Evolutionary conservation across 2,888 invertebrate genomes (phyloP), one percentile per base, ranked within the genome.

Genomic region (Watsonalla binaria): DNA sequence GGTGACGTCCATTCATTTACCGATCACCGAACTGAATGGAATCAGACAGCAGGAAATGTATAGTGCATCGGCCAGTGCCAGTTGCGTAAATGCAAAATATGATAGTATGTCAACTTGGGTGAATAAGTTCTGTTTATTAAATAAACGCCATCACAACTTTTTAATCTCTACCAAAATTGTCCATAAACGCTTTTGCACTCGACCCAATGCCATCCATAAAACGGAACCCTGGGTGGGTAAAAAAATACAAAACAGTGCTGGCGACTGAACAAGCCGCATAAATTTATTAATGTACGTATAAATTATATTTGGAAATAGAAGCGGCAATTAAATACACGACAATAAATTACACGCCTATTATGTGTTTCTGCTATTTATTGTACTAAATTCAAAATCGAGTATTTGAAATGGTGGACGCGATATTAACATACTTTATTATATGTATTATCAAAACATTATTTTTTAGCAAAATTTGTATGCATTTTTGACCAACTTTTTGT

Each of bases 1-100:
- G 76, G 82, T 74, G 81, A 76, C 82, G 79, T 77, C 84, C 87
- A 87, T 88, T 89, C 89, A 89, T 86, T 86, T 85, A 67, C 72
- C 73, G 74, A 81, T 83, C 76, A 75, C 76, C 62, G 74, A 78
- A 73, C 72, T 87, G 86, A 90, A 89, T 89, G 86, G 75, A 83
- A 81, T 72, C 80, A 82, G 82, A 84, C 82, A 60, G 15, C 39
- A 39, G 39, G 39, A 49, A 39, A 49, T 49, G 49, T 15, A 33
- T 4, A 24, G 24, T 2, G 9, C 11, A 37, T 5, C 37, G 37
- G 37, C 7, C 37, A 7, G 37, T 37, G 37, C 8, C 8, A 37
- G 37, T 37, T 37, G 37, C 8, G 7, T 37, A 37, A 37, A 24
- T 24, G 24, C 24, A 24, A 24, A 24, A 4, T 24, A 24, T 1